Evolutionary conservation across 2,888 invertebrate species (phyloP), one percentile per base, ranked within the genome.

Genomic region (Ecdyonurus torrentis): DNA sequence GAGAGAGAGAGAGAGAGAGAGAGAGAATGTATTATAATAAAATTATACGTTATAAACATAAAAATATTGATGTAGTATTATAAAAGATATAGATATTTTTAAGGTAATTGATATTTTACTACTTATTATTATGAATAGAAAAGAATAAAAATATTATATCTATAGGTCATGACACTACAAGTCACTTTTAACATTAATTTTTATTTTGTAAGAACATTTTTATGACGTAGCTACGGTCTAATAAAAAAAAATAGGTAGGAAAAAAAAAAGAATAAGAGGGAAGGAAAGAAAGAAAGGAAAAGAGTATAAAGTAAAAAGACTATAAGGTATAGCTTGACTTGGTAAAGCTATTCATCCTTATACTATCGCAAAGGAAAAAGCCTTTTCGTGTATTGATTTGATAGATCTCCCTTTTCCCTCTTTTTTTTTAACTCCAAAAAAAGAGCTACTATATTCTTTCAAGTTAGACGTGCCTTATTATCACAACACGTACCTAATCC

Each of bases 321-420:
- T 23, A 22, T 20, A 19, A n/a, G 19, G 58, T 58, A 58, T 19
- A 10, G 19, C 52, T 18, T 52, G 10, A 20, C 22, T 15, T 53
- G 55, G 22, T 5, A 20, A 59, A 23, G 19, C 22, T 59, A 59
- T 20, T 59, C 22, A 24, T 23, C 22, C 22, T 59, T 23, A 20
- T 23, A 5, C 59, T 19, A 59, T 23, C 3, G 2, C 23, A 25
- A 2, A 25, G 37, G 23, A 60, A 60, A 60, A 37, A 60, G 60
- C 60, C n/a, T 60, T 60, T 60, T 20, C 60, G 37, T 60, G 60
- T 60, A 60, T 60, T 20, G 60, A 60, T 60, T 60, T 60, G 37
- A 60, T 60, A 60, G 60, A 60, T 60, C 37, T 15, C 37, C 15
- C 5, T 5, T 37, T 37, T 37, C 37, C 37, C 37, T 37, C 5